These are phyloP conservation scores for Phenganax stokvisi DNA, from an alignment of 92 coral and sea anemone species.

Conservation along the genomic window DNA sequence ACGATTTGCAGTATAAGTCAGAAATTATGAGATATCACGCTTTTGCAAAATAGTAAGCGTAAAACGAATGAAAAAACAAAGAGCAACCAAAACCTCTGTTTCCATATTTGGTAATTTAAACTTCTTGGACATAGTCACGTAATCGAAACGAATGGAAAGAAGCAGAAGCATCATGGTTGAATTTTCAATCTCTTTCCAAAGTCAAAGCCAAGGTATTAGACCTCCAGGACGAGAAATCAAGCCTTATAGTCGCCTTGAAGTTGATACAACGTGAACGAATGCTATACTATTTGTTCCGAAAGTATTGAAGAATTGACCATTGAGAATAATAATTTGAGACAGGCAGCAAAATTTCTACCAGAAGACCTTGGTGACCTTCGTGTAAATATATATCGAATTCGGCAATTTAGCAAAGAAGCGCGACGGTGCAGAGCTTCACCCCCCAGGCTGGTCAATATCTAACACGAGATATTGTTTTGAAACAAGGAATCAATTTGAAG, in stretches of 20 bases:
- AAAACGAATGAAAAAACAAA: too few relatives aligned
- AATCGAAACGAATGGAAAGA: too few relatives aligned
- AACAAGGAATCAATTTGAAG: too few relatives aligned
- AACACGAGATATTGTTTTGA: background rate
- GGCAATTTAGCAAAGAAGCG: background rate
- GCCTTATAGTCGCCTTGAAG: conserved; percentile 9
- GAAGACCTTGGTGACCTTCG: conserved; percentile 22
- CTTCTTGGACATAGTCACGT: too few relatives aligned
- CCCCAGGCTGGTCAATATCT: too few relatives aligned
- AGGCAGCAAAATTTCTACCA: conserved; percentile 16
- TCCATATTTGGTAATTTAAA: too few relatives aligned
- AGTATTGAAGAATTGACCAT: background rate
- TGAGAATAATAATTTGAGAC: conserved; percentile 1
- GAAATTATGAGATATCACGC: too few relatives aligned
- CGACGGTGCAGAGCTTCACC: background rate
- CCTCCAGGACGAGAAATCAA: conserved; percentile 18
- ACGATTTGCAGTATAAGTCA: too few relatives aligned
- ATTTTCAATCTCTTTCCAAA: conserved; percentile 7
- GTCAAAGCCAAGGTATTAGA: background rate
- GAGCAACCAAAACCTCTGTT: too few relatives aligned
- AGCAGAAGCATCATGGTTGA: too few relatives aligned
- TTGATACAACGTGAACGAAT: conserved; percentile 10
- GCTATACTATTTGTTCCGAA: background rate
- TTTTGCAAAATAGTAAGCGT: too few relatives aligned
- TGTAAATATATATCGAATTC: background rate